A percentile compares a stretch with the other conserved stretches of the same genome.
Evolutionary conservation across 1,140 invertebrate genomes (phyloP).

Genomic region (Drosophila ambigua): DNA sequence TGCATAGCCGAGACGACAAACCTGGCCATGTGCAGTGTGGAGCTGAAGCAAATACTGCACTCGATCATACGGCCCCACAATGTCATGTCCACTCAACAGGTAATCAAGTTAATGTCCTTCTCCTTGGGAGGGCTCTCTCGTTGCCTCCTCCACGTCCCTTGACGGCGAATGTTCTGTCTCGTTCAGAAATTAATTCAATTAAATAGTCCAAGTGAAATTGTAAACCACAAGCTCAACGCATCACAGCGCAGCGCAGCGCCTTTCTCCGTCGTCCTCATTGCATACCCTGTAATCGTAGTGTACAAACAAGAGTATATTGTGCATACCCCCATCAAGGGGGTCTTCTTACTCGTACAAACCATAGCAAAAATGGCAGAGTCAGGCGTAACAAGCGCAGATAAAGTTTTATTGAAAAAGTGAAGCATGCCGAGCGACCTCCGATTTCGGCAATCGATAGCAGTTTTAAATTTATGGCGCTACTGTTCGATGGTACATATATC

Average conservation of each 20-base stretch:
- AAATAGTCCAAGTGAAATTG: slow-evolving; percentile 86
- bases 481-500: no score
- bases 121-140: slow-evolving; percentile 15
- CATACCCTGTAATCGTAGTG: no score
- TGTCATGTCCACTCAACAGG: slow-evolving; percentile 84
- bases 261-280: neutral
- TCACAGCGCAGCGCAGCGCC: no score
- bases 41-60: slow-evolving; percentile 89
- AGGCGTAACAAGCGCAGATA: no score
- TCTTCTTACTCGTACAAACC: no score
- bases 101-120: slow-evolving; percentile 59
- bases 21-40: slow-evolving; percentile 88
- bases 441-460: no score
- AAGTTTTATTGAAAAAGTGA: no score
- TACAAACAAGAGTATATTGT: no score
- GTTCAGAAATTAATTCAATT: slow-evolving; percentile 64
- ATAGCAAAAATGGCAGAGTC: no score
- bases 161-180: neutral
- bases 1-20: slow-evolving; percentile 89
- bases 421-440: no score
- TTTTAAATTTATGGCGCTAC: no score
- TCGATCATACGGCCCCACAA: slow-evolving; percentile 87
- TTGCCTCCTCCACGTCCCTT: neutral
- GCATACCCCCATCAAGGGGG: no score
- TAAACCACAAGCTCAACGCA: slow-evolving; percentile 34